Evolutionary conservation across 2,888 invertebrate genomes (phyloP).

Genomic region (Rhimphoctona megacephalus): DNA sequence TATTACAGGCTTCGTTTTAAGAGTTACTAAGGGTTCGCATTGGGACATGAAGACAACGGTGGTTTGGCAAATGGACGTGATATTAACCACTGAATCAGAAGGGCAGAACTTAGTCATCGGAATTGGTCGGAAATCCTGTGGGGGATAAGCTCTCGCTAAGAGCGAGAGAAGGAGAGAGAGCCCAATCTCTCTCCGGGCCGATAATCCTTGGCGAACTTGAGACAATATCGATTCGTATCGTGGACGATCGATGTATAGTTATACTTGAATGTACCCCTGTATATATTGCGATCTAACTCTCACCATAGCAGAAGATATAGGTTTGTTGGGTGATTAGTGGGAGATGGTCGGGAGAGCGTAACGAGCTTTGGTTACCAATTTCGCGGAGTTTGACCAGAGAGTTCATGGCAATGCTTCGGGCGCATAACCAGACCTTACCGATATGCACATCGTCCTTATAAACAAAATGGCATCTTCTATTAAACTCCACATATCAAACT

Average conservation of each 20-base stretch:
- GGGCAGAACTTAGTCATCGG: constrained; percentile 67
- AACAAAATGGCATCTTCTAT: constrained; percentile 7
- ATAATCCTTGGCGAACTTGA: constrained; percentile 69
- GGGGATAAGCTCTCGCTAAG: constrained; percentile 54
- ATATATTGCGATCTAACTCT: constrained; percentile 7
- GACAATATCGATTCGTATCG: constrained; percentile 69
- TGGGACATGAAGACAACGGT: neutral
- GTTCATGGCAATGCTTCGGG: constrained; percentile 67
- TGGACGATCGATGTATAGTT: constrained; percentile 66
- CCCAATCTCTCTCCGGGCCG: constrained; percentile 26
- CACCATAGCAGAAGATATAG: constrained; percentile 37
- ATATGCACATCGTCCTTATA: neutral
- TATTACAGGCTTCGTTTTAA: constrained; percentile 53
- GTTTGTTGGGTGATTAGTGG: constrained; percentile 65
- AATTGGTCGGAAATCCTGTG: constrained; percentile 67
- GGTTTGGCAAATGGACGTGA: constrained; percentile 48
- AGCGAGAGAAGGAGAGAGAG: constrained; percentile 9
- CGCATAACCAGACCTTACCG: constrained; percentile 55
- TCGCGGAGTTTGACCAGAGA: constrained; percentile 71
- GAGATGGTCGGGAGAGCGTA: constrained; percentile 68
- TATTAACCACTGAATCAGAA: constrained; percentile 64
- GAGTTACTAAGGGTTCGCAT: constrained; percentile 31
- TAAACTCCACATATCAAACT: neutral
- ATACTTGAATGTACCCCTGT: constrained; percentile 25
- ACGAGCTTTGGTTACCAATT: constrained; percentile 72